A percentile compares a stretch with the other conserved stretches of the same genome.
Conservation (phyloP, 2,797 vertebrate species). For the Alectoris magna region DNA sequence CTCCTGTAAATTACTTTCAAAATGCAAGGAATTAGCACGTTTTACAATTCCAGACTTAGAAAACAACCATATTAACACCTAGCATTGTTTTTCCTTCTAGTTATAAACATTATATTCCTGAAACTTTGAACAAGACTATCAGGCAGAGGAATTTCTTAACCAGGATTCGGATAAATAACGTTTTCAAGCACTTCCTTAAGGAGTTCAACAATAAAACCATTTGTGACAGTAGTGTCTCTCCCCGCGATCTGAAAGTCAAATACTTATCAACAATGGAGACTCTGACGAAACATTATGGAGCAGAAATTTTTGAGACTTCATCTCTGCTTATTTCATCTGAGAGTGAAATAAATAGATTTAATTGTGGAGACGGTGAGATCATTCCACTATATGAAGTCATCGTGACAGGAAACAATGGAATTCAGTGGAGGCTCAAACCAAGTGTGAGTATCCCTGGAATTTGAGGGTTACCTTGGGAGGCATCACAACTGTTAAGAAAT, state of each 20-base stretch:
- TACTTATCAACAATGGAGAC: conserved; percentile 96
- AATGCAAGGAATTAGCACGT: background rate
- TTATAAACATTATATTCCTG: conserved; percentile 95
- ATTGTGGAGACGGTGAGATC: conserved; percentile 61
- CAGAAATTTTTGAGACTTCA: conserved; percentile 86
- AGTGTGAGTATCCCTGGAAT: conserved; percentile 77
- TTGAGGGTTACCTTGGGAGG: background rate
- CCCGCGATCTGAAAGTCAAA: conserved; percentile 95
- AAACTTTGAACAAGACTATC: conserved; percentile 90
- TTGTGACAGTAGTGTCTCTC: conserved; percentile 89
- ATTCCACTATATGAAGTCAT: conserved; percentile 83
- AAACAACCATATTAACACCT: background rate
- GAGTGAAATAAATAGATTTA: conserved; percentile 80
- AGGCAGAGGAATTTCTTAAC: conserved; percentile 94
- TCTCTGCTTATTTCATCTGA: conserved; percentile 85
- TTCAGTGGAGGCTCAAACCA: conserved; percentile 90
- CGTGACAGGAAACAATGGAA: conserved; percentile 90
- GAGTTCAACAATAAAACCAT: conserved; percentile 96
- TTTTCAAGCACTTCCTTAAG: conserved; percentile 96
- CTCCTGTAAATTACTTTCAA: background rate
- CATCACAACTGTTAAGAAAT: fast-evolving
- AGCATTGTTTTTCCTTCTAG: conserved; percentile 70
- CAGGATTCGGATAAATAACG: conserved; percentile 94
- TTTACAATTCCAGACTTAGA: background rate
- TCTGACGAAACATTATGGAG: conserved; percentile 88